Evolutionary conservation across 1,140 invertebrate species (phyloP).

Genomic region (Ladona fulva): DNA sequence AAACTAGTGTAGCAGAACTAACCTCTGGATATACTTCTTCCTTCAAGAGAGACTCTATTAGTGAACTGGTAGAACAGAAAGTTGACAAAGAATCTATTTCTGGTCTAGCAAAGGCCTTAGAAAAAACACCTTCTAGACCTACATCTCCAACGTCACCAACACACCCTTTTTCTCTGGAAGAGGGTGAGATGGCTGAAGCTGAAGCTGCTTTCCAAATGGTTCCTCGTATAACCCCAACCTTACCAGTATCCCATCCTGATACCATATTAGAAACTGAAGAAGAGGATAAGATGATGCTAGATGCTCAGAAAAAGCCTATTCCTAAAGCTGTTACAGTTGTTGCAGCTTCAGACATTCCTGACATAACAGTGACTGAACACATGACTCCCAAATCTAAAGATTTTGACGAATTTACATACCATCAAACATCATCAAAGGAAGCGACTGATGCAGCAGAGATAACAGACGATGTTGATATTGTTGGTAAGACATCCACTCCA

Average conservation of each 20-base stretch:
- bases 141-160: not conserved
- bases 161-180: slow-evolving; percentile 24
- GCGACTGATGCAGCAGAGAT: slow-evolving; percentile 26
- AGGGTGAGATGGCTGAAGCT: slow-evolving; percentile 40
- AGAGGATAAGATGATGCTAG: slow-evolving; percentile 35
- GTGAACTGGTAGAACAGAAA: not conserved
- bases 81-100: not conserved
- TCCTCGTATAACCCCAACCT: slow-evolving; percentile 35
- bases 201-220: slow-evolving; percentile 41
- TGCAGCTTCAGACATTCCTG: slow-evolving; percentile 40
- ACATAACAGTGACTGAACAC: slow-evolving; percentile 59
- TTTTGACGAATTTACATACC: not conserved
- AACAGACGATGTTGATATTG: not conserved
- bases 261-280: slow-evolving; percentile 42
- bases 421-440: slow-evolving; percentile 20
- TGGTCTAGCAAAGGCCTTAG: not conserved
- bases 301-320: not conserved
- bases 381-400: slow-evolving; percentile 36
- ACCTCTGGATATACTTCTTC: slow-evolving; percentile 27
- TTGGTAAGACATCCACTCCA: slow-evolving; percentile 34
- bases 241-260: slow-evolving; percentile 33
- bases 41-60: not conserved
- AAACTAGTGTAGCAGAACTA: slow-evolving; percentile 29
- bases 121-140: not conserved
- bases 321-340: not conserved